These are phyloP conservation scores for Chymomyza costata DNA, from an alignment of 1,140 invertebrate species.

Conservation along the genomic window DNA sequence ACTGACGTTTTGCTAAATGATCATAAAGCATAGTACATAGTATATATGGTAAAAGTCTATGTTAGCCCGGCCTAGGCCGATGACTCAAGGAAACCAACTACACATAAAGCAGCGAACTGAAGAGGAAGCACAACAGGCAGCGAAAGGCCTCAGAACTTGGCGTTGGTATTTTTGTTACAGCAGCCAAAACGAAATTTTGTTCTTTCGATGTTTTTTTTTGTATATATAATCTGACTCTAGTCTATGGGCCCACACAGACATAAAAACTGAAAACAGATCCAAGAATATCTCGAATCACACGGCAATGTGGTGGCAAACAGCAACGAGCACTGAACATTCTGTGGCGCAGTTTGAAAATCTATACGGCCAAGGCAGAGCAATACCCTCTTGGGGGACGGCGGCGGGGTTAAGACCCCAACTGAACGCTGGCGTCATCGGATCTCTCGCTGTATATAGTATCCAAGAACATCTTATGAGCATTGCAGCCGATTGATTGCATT, in stretches of 20 bases:
- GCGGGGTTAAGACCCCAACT: too few relatives aligned
- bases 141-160: conserved; percentile 27
- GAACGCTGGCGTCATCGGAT: conserved; percentile 13
- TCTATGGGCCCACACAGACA: conserved; percentile 18
- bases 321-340: too few relatives aligned
- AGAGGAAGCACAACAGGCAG: too few relatives aligned
- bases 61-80: conserved; percentile 48
- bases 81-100: conserved; percentile 50
- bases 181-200: conserved; percentile 49
- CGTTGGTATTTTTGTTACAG: conserved; percentile 66
- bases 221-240: conserved; percentile 60
- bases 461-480: conserved; percentile 7
- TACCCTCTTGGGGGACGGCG: not conserved
- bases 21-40: too few relatives aligned
- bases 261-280: conserved; percentile 61
- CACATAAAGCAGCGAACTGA: too few relatives aligned
- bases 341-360: conserved; percentile 36
- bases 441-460: not conserved
- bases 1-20: conserved; percentile 17
- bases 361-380: conserved; percentile 17
- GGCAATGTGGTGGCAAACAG: too few relatives aligned
- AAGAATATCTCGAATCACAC: conserved; percentile 62
- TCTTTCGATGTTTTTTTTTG: conserved; percentile 48
- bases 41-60: too few relatives aligned
- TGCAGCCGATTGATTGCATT: conserved; percentile 37